Conservation (phyloP, 2,888 invertebrate species). For the Apotomis betuletana region DNA sequence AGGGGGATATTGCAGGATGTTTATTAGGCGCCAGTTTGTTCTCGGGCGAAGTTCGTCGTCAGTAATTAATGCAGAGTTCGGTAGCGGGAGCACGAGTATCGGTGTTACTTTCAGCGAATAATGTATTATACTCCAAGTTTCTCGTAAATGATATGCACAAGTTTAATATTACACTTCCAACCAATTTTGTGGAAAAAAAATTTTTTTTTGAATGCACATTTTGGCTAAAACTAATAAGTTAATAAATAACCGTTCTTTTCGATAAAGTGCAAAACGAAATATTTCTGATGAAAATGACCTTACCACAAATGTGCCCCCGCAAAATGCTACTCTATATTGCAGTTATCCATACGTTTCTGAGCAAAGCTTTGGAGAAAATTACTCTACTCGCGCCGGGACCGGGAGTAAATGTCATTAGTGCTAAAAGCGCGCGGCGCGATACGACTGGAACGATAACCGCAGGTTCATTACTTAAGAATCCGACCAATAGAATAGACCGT, state of each 20-base stretch:
- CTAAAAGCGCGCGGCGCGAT: slow-evolving; percentile 43
- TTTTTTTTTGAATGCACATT: too few relatives aligned
- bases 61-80: slow-evolving; percentile 54
- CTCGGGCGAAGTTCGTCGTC: slow-evolving; percentile 55
- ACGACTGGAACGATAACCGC: slow-evolving; percentile 36
- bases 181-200: neutral
- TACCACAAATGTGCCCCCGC: neutral
- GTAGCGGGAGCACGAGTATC: slow-evolving; percentile 36
- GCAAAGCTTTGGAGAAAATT: slow-evolving; percentile 3
- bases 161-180: neutral
- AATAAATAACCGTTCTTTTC: neutral
- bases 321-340: neutral
- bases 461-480: slow-evolving; percentile 40
- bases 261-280: neutral
- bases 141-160: slow-evolving; percentile 5
- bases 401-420: slow-evolving; percentile 41
- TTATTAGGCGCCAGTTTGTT: slow-evolving; percentile 62
- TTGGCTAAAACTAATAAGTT: neutral
- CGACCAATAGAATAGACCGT: slow-evolving; percentile 23
- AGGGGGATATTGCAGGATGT: slow-evolving; percentile 57
- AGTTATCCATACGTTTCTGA: neutral
- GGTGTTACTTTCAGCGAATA: slow-evolving; percentile 6
- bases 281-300: neutral
- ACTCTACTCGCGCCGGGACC: neutral
- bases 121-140: slow-evolving; percentile 18